Conservation (phyloP, 1,140 invertebrate genomes). For the Euschistus heros region DNA sequence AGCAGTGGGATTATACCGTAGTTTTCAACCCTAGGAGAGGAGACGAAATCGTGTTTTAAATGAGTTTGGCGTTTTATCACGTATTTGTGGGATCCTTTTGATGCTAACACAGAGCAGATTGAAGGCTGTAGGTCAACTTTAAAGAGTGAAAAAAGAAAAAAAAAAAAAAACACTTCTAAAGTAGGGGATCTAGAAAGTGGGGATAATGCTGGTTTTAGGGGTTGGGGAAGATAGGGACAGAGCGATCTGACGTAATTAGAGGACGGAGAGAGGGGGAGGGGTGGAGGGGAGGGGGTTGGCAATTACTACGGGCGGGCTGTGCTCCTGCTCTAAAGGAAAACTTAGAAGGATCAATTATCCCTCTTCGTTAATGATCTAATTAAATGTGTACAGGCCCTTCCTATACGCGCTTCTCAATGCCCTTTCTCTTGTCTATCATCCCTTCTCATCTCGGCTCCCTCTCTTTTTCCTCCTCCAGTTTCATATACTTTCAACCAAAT, state of each 20-base stretch:
- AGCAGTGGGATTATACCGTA: too few relatives aligned
- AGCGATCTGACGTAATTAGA: slow-evolving; percentile 1
- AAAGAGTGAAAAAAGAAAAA: too few relatives aligned
- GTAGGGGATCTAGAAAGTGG: neutral
- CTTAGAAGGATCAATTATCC: slow-evolving; percentile 14
- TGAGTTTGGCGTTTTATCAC: too few relatives aligned
- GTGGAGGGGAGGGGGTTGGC: neutral
- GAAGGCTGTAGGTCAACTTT: too few relatives aligned
- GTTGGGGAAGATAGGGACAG: slow-evolving; percentile 7
- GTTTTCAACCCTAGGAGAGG: too few relatives aligned
- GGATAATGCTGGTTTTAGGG: neutral
- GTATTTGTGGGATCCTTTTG: too few relatives aligned
- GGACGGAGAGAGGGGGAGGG: too few relatives aligned
- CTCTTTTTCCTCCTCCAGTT: neutral
- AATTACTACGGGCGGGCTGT: neutral
- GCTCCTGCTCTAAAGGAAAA: neutral
- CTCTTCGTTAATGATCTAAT: slow-evolving; percentile 9
- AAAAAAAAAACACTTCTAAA: neutral
- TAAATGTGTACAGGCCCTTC: slow-evolving; percentile 12
- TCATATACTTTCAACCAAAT: neutral
- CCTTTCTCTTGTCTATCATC: neutral
- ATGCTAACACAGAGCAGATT: too few relatives aligned
- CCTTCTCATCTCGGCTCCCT: neutral
- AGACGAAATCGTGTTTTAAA: too few relatives aligned
- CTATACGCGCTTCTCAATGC: neutral